phyloP scores from a whole-genome alignment of 2,113 vertebrate genomes.

The Chlorodrepanis virens region DNA sequence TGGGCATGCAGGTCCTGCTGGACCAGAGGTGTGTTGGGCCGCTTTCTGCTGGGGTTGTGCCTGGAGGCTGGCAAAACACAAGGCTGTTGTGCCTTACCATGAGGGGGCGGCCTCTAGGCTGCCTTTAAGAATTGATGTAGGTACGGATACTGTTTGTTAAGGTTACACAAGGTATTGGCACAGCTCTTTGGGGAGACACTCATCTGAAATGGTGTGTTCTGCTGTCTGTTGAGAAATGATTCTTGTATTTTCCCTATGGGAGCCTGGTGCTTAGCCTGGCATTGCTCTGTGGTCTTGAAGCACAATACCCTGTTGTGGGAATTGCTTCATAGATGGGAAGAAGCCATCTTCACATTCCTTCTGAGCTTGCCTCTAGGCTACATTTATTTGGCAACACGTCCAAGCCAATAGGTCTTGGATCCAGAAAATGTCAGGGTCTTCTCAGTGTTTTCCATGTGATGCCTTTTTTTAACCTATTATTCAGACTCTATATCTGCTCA shows the following conservation, averaged over 20 bases:
- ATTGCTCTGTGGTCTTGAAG: neutral
- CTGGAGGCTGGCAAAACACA: neutral
- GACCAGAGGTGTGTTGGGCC: neutral
- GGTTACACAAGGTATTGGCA: neutral
- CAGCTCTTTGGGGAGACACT: neutral
- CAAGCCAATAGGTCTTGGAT: neutral
- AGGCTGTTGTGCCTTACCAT: fast-evolving
- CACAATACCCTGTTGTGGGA: neutral
- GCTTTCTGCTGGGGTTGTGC: neutral
- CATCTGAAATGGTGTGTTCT: neutral
- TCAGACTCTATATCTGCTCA: neutral
- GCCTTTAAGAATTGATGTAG: neutral
- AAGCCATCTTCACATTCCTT: neutral
- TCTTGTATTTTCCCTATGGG: neutral
- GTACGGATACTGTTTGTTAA: neutral
- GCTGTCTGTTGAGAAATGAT: neutral
- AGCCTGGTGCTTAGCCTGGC: neutral
- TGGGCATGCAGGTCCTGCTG: neutral
- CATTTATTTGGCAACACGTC: neutral
- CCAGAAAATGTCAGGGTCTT: neutral
- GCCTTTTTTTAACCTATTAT: neutral
- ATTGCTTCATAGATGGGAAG: neutral
- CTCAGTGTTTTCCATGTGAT: neutral
- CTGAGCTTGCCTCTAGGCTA: neutral
- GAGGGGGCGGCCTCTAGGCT: neutral